Conservation (phyloP, 2,888 invertebrate species). For the Chloroclystis v-ata region DNA sequence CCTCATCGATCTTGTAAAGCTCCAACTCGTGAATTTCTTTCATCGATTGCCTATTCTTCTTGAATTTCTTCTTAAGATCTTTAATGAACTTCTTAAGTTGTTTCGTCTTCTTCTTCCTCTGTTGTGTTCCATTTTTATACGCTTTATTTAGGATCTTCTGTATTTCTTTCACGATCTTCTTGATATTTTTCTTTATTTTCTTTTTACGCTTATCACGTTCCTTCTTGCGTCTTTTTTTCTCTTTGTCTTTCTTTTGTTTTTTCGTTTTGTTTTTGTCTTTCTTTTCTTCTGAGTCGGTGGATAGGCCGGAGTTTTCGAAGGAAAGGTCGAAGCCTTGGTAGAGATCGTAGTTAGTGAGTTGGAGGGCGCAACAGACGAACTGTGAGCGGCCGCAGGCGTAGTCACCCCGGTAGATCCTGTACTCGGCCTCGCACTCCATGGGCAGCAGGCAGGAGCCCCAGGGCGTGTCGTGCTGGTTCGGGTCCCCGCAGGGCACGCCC, state of each 20-base stretch:
- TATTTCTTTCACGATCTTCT: conserved; percentile 50
- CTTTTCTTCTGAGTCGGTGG: conserved; percentile 50
- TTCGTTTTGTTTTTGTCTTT: conserved; percentile 32
- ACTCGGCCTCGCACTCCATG: conserved; percentile 59
- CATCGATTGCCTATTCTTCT: conserved; percentile 50
- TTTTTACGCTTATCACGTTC: conserved; percentile 45
- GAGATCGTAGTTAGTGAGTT: conserved; percentile 55
- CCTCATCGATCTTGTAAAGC: conserved; percentile 46
- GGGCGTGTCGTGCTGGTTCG: conserved; percentile 62
- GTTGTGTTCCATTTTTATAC: conserved; percentile 50
- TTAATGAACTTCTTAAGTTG: conserved; percentile 58
- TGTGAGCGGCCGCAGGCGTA: conserved; percentile 55
- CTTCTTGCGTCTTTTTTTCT: conserved; percentile 35
- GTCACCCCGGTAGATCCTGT: conserved; percentile 61
- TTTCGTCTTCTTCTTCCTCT: conserved; percentile 52
- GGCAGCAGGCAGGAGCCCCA: conserved; percentile 63
- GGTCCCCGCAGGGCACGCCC: conserved; percentile 67
- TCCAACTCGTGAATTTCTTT: conserved; percentile 51
- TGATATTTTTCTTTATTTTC: conserved; percentile 50
- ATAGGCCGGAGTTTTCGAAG: conserved; percentile 47
- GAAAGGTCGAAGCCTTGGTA: conserved; percentile 62
- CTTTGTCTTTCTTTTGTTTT: conserved; percentile 23
- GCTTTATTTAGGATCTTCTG: conserved; percentile 46
- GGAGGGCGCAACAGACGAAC: conserved; percentile 59
- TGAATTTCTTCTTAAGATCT: conserved; percentile 52